phyloP scores from a whole-genome alignment of 2,888 invertebrate species.

The Xestia ashworthii region DNA sequence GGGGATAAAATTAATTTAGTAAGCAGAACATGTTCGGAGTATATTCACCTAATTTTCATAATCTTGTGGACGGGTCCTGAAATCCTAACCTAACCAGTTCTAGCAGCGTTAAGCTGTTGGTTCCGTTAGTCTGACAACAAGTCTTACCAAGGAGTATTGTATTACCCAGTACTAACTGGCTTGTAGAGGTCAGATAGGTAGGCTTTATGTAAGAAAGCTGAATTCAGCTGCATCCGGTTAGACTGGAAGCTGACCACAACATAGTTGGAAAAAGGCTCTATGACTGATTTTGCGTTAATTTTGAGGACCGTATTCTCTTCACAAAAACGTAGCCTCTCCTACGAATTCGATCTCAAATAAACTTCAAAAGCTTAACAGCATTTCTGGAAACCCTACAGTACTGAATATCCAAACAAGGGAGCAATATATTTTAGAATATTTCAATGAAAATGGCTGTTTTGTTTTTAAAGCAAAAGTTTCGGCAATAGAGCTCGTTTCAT shows the following conservation, averaged over 20 bases:
- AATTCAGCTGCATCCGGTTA: too few species aligned
- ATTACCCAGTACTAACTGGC: too few species aligned
- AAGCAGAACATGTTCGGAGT: conserved; percentile 1
- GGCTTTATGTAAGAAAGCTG: too few species aligned
- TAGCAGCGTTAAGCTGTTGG: neutral
- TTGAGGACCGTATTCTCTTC: neutral
- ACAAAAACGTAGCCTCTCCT: neutral
- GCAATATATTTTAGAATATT: conserved; percentile 39
- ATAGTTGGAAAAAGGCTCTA: too few species aligned
- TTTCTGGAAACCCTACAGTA: conserved; percentile 3
- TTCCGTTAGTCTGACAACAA: neutral
- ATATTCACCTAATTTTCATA: neutral
- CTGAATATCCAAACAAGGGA: conserved; percentile 30
- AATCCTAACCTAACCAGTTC: neutral
- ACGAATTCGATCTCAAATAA: neutral
- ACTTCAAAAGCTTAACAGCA: neutral
- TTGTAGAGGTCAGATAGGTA: too few species aligned
- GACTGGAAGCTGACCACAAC: too few species aligned
- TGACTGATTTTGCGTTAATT: neutral
- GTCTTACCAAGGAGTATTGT: neutral
- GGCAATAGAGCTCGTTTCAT: conserved; percentile 18
- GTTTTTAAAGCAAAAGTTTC: conserved; percentile 38
- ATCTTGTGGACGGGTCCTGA: neutral
- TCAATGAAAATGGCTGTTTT: conserved; percentile 27
- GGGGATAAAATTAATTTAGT: conserved; percentile 17